Base-by-base conservation (phyloP, 1,140 invertebrate species). In the Drosophila triauraria region DNA sequence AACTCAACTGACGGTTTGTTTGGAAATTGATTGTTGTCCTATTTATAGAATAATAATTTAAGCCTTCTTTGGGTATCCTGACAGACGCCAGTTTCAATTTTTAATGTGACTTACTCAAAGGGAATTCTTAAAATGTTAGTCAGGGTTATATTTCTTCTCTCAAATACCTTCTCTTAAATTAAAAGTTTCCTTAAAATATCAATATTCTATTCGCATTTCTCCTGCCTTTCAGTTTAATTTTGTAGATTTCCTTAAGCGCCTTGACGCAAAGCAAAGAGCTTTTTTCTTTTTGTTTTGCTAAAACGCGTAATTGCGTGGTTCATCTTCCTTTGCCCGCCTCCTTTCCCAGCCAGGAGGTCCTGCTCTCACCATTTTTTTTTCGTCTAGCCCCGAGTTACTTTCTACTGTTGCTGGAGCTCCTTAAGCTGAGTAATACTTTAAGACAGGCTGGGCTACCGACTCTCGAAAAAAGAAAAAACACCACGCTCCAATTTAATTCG, bases 341-440 rank as follows among this genome's bases (percentile, higher is more conserved):
- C 13, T 13, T 7, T 9, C 4, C 13, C 4, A 2, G 23, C 32
- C 15, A 56, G 32, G 53, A 42, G 44, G 38, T 13, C 32, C 5
- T 51, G 15, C 13, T 2, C 23, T 17, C 48, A 32, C 15, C 54
- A 32, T 43, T 13, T 25, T 46, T 15, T 32, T 12, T 32, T 17
- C 8, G 32, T 57, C 58, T 72, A 63, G 58, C 60, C 53, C 17
- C 8, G 27, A 75, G 74, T 30, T 35, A 46, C 50, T 68, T 17
- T 5, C 17, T 15, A n/a, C 20, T 42, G 27, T 5, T 6, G 61
- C 17, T 9, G 6, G 27, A 60, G 61, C 38, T 43, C 38, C 46
- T 78, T 81, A 80, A 84, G 85, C 81, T 69, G 78, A 59, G 64
- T 88, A 88, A 88, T 88, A 88, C 84, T 90, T 88, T 90, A 88